Evolutionary conservation across 2,113 vertebrate genomes (phyloP).

Genomic region (Brachyistius frenatus): DNA sequence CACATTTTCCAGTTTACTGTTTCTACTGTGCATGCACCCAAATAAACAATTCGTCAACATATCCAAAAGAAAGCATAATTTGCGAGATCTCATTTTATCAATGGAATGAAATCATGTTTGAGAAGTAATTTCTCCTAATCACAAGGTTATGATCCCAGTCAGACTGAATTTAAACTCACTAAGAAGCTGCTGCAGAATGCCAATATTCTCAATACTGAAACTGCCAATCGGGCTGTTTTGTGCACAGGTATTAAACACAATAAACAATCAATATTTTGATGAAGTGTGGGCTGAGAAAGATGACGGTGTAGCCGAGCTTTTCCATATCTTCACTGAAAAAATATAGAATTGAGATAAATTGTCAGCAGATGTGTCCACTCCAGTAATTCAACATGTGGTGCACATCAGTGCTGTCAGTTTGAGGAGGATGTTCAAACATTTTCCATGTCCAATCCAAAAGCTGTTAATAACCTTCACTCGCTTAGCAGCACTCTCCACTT

Average conservation of each 20-base stretch:
- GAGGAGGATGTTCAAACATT: slow-evolving; percentile 3
- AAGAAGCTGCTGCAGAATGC: background rate
- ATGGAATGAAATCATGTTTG: background rate
- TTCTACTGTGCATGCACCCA: background rate
- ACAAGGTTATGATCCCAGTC: background rate
- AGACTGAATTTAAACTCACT: background rate
- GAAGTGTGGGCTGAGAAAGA: background rate
- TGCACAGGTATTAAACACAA: background rate
- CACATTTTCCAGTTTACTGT: background rate
- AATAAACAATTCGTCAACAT: background rate
- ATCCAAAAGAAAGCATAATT: background rate
- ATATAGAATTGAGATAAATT: slow-evolving; percentile 27
- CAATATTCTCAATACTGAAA: background rate
- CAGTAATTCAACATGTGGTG: slow-evolving; percentile 25
- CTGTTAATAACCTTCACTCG: slow-evolving; percentile 27
- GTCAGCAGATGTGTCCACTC: slow-evolving; percentile 39
- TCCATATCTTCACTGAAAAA: background rate
- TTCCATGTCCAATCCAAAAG: slow-evolving; percentile 15
- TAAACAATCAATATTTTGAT: background rate
- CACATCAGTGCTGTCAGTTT: slow-evolving; percentile 10
- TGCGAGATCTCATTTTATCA: background rate
- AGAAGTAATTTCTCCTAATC: background rate
- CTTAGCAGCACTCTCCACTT: background rate
- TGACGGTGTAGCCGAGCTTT: background rate
- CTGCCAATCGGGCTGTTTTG: background rate